These are phyloP conservation scores for Leiothrix lutea DNA, from an alignment of 2,113 vertebrate genomes.

Conservation along the genomic window DNA sequence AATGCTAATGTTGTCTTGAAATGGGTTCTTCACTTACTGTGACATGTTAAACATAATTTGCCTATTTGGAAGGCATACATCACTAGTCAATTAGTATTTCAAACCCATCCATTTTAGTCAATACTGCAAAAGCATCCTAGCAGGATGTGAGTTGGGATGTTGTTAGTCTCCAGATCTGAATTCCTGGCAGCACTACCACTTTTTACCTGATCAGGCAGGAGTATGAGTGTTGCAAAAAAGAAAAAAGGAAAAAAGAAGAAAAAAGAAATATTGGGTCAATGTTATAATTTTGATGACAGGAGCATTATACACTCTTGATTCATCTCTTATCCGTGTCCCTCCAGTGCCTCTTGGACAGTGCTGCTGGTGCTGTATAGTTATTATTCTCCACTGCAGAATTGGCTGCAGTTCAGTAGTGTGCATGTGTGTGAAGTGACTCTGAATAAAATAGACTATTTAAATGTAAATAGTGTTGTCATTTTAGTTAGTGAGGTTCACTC, in stretches of 20 bases:
- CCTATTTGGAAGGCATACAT: background rate
- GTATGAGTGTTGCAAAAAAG: background rate
- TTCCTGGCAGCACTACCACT: background rate
- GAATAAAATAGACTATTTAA: background rate
- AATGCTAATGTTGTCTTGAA: background rate
- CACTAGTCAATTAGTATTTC: background rate
- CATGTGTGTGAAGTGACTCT: background rate
- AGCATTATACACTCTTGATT: background rate
- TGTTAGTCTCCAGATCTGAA: background rate
- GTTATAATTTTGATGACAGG: background rate
- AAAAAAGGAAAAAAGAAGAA: background rate
- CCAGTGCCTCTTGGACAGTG: background rate
- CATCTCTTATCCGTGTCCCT: background rate
- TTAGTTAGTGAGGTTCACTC: background rate
- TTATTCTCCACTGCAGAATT: background rate
- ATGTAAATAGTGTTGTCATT: slow-evolving; percentile 24
- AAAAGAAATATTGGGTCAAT: background rate
- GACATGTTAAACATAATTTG: background rate
- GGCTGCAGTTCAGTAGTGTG: background rate
- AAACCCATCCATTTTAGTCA: background rate
- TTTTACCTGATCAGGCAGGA: background rate
- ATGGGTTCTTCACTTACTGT: background rate
- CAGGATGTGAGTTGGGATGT: background rate
- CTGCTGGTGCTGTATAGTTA: background rate
- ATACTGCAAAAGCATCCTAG: background rate